Percentiles rank a stretch among this genome's conserved stretches.
Evolutionary conservation across 2,888 invertebrate species (phyloP).

Genomic region (Synergus laeviventris): DNA sequence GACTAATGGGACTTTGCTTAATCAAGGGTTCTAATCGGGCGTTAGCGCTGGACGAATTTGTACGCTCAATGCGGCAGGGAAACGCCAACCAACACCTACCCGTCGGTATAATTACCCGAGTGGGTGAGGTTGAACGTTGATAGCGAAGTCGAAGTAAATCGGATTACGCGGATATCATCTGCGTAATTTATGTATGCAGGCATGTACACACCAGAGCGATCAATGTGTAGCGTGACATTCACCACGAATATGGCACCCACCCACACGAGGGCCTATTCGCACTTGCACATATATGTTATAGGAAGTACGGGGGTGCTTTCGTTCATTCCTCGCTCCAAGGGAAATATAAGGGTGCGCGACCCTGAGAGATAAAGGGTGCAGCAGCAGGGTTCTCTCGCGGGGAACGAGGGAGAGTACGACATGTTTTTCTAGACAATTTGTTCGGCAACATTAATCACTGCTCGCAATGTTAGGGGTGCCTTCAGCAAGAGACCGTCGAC

Average conservation of each 20-base stretch:
- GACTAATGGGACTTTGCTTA: slow-evolving; percentile 57
- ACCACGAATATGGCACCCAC: slow-evolving; percentile 43
- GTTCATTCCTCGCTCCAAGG: slow-evolving; percentile 63
- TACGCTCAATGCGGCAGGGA: slow-evolving; percentile 49
- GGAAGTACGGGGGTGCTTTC: slow-evolving; percentile 52
- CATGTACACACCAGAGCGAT: slow-evolving; percentile 49
- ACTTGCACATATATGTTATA: slow-evolving; percentile 48
- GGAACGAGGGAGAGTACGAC: slow-evolving; percentile 72
- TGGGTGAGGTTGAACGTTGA: slow-evolving; percentile 71
- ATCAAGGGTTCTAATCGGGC: slow-evolving; percentile 57
- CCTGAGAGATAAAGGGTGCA: slow-evolving; percentile 73
- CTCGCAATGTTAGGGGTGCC: slow-evolving; percentile 43
- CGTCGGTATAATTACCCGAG: slow-evolving; percentile 70
- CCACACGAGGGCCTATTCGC: slow-evolving; percentile 42
- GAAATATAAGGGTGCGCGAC: slow-evolving; percentile 71
- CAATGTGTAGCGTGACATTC: slow-evolving; percentile 25
- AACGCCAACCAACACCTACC: slow-evolving; percentile 48
- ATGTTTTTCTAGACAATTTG: slow-evolving; percentile 78
- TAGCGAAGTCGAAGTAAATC: slow-evolving; percentile 75
- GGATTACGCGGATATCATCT: slow-evolving; percentile 75
- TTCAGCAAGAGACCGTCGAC: slow-evolving; percentile 39
- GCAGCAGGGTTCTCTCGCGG: slow-evolving; percentile 57
- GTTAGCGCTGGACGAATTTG: slow-evolving; percentile 48
- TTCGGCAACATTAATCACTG: slow-evolving; percentile 77
- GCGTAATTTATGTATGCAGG: slow-evolving; percentile 72